Conservation (phyloP, 2,113 vertebrate species). For the Nothoprocta perdicaria region DNA sequence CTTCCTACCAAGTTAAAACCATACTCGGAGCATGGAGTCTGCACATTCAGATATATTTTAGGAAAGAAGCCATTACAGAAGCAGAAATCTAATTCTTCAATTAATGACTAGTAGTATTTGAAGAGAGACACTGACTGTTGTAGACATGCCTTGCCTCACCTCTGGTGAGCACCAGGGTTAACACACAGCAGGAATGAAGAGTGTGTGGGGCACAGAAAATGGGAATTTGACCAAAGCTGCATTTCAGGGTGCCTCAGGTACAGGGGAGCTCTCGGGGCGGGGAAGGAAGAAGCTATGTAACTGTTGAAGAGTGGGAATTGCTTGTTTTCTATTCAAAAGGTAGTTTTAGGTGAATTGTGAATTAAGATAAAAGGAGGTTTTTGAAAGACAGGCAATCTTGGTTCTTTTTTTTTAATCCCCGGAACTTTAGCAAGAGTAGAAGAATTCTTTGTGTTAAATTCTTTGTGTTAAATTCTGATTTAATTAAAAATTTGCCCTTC, state of each 20-base stretch:
- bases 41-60: constrained; percentile 18
- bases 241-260: background rate
- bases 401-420: background rate
- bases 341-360: background rate
- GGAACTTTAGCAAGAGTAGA: background rate
- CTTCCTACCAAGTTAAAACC: constrained; percentile 10
- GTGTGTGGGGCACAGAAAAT: background rate
- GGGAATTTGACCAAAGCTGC: background rate
- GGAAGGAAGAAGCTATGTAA: background rate
- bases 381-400: background rate
- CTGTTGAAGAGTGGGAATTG: background rate
- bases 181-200: constrained; percentile 29
- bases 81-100: constrained; percentile 44
- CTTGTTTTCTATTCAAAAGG: background rate
- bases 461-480: background rate
- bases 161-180: background rate
- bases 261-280: background rate
- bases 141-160: background rate
- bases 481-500: background rate
- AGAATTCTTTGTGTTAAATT: background rate
- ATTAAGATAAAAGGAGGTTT: background rate
- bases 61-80: background rate
- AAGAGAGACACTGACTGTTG: constrained; percentile 4
- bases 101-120: constrained; percentile 29
- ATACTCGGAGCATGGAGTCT: background rate